phyloP scores from a whole-genome alignment of 2,888 invertebrate species.

The Tenodera sinensis region DNA sequence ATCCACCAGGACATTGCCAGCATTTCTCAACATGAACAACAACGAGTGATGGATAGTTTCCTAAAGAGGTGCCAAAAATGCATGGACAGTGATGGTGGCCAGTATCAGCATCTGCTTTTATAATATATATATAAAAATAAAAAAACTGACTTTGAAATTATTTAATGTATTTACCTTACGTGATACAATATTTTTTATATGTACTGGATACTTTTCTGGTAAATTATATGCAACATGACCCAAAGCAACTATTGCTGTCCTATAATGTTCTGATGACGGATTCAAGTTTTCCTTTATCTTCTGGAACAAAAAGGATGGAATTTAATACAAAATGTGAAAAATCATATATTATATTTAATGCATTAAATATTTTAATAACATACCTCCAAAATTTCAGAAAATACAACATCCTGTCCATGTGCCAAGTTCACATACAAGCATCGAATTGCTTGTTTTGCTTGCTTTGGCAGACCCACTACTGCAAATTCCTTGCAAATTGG shows the following conservation, averaged over 20 bases:
- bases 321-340: neutral
- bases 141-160: neutral
- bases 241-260: constrained; percentile 89
- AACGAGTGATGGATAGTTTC: no score
- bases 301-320: constrained; percentile 35
- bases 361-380: constrained; percentile 11
- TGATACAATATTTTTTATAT: constrained; percentile 91
- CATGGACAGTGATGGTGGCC: no score
- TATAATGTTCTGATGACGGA: constrained; percentile 74
- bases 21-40: no score
- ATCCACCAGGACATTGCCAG: no score
- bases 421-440: constrained; percentile 84
- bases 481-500: constrained; percentile 86
- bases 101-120: no score
- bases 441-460: constrained; percentile 93
- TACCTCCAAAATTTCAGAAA: constrained; percentile 75
- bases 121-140: no score
- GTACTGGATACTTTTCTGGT: constrained; percentile 83
- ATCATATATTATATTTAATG: neutral
- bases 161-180: constrained; percentile 60
- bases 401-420: constrained; percentile 66
- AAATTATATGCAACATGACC: constrained; percentile 93
- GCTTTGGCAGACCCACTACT: constrained; percentile 86
- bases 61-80: no score
- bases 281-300: constrained; percentile 70